A percentile compares a stretch with the other conserved stretches of the same genome.
Evolutionary conservation across 2,113 vertebrate genomes (phyloP).

Genomic region (Chlamydotis undulata): DNA sequence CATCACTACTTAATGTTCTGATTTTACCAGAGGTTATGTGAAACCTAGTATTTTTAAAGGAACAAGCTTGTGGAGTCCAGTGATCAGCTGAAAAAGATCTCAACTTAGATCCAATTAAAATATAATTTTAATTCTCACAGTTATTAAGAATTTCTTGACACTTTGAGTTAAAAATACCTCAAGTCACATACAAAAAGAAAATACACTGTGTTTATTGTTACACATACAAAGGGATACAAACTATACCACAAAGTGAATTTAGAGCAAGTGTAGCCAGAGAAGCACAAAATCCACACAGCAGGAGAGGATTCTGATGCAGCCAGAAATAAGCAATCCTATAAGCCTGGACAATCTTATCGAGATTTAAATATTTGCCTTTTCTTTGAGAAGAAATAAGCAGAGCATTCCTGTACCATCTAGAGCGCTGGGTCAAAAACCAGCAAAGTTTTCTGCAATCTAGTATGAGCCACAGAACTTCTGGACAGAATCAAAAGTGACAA

Average conservation of each 20-base stretch:
- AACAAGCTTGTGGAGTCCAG: background rate
- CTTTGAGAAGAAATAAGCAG: background rate
- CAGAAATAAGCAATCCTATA: background rate
- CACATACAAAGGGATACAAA: background rate
- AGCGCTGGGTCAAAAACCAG: background rate
- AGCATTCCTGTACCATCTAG: background rate
- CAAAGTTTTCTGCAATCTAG: background rate
- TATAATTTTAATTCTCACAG: background rate
- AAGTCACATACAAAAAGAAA: background rate
- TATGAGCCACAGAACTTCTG: background rate
- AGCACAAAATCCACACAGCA: background rate
- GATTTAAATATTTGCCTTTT: background rate
- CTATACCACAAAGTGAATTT: background rate
- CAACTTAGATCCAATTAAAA: background rate
- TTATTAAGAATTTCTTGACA: background rate
- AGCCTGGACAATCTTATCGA: background rate
- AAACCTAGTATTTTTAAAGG: background rate
- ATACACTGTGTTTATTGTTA: background rate
- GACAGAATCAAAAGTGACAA: constrained; percentile 12
- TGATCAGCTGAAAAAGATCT: background rate
- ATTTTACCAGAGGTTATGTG: background rate
- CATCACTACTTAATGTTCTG: background rate
- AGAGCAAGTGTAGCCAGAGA: background rate
- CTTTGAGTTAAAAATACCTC: background rate
- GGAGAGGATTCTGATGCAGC: background rate